Evolutionary conservation across 2,888 invertebrate species (phyloP).

Genomic region (Microdon myrmicae): DNA sequence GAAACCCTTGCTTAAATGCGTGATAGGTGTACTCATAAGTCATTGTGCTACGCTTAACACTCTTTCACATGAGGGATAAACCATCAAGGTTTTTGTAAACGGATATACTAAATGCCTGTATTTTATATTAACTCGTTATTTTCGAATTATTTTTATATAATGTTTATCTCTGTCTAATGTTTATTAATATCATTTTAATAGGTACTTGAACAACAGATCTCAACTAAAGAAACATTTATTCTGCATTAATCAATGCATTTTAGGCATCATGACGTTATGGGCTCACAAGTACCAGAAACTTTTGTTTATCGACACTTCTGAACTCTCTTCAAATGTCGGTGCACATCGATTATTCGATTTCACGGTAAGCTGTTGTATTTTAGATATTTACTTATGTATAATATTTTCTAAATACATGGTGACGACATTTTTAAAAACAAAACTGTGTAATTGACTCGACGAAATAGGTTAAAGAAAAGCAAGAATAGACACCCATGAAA

Average conservation of each 20-base stretch:
- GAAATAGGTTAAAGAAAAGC: no score
- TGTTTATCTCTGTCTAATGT: no score
- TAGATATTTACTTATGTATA: slow-evolving; percentile 3
- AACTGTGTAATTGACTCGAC: no score
- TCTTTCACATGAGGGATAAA: no score
- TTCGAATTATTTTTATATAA: background rate
- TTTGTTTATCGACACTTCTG: slow-evolving; percentile 64
- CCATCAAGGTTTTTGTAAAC: no score
- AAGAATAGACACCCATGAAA: no score
- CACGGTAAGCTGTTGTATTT: slow-evolving; percentile 56
- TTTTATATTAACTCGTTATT: background rate
- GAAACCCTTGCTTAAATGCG: no score
- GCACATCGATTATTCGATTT: slow-evolving; percentile 66
- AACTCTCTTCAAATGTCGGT: slow-evolving; percentile 54
- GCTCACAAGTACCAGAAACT: slow-evolving; percentile 76
- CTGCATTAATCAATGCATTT: slow-evolving; percentile 83
- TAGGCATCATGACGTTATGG: slow-evolving; percentile 84
- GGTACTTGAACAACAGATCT: slow-evolving; percentile 67
- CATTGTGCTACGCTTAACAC: no score
- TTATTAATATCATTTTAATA: slow-evolving; percentile 31
- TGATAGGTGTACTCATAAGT: no score
- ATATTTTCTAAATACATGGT: slow-evolving; percentile 3
- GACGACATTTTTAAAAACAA: no score
- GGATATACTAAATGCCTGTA: background rate
- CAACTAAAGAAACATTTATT: slow-evolving; percentile 74